Base-by-base conservation (phyloP, 2,113 vertebrate genomes). In the Aleadryas rufinucha region DNA sequence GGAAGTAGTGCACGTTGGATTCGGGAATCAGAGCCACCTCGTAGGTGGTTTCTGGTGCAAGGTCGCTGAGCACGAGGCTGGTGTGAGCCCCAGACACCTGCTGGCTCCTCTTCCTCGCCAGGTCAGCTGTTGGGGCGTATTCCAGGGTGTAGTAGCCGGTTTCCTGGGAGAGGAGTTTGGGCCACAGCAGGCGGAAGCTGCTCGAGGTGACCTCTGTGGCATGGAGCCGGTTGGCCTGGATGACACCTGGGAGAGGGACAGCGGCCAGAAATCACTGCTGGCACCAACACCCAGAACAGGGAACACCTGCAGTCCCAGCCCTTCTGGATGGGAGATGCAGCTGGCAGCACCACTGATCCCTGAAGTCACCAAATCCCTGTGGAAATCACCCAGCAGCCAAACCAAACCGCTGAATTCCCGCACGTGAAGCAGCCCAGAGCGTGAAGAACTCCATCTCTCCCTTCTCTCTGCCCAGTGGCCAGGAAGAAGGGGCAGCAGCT, bases 21-120 rank as follows among this genome's bases (percentile, higher is more conserved):
- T 99, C 98, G 0, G 99, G 98, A 22, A 97, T 96, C 72, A 99
- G 98, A 1, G 95, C 98, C 68, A 98, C 98, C 9, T 97, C 97
- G 3, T 99, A 99, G 6, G 97, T 98, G n/a, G 99, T 99, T 79
- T 98, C 98, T 1, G 99, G 98, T 16, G 91, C 88, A 9, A 99
- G 98, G 77, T 93, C 95, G 3, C 93, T 97, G 83, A 99, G 97
- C 31, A 81, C 39, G 56, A 97, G 93, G 78, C 84, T 96, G 7
- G 95, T 99, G 85, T 98, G 95, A 31, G 98, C 97, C 13, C 98
- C 98, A 1, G 98, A 81, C 26, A 98, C 93, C 26, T 96, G 98
- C 35, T 98, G 85, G 37, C 96, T 98, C 53, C 98, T 96, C 86
- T 96, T 97, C 17, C 91, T 54, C 9, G 41, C 63, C 45, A 24